Conservation (phyloP, 2,113 vertebrate species). For the Euleptes europaea region DNA sequence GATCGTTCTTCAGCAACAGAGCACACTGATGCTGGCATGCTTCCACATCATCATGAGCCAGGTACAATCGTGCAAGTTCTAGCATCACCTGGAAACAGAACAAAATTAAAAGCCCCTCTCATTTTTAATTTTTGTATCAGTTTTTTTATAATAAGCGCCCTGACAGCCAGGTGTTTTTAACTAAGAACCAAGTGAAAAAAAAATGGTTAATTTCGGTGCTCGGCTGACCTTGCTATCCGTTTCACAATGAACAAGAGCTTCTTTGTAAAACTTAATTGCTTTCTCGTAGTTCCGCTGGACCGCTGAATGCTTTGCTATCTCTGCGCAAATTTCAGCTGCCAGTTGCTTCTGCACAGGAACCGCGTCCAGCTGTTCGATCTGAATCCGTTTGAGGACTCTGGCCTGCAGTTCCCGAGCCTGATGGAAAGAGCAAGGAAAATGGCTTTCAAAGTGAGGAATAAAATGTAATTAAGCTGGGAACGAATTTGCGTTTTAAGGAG, state of each 20-base stretch:
- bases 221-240: constrained; percentile 92
- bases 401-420: constrained; percentile 93
- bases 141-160: constrained; percentile 51
- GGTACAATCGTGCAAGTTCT: constrained; percentile 90
- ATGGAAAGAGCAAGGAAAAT: background rate
- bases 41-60: constrained; percentile 86
- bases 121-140: constrained; percentile 56
- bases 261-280: constrained; percentile 98
- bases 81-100: constrained; percentile 85
- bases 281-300: constrained; percentile 92
- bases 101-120: background rate
- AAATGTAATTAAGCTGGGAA: background rate
- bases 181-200: constrained; percentile 41
- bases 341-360: constrained; percentile 89
- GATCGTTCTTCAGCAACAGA: constrained; percentile 88
- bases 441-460: background rate
- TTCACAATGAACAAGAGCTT: constrained; percentile 97
- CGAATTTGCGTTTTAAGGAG: background rate
- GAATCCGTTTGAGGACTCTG: constrained; percentile 90
- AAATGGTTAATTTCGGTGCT: background rate
- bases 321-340: constrained; percentile 92
- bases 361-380: constrained; percentile 90
- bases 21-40: constrained; percentile 90
- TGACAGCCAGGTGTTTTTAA: background rate
- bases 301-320: constrained; percentile 93